Evolutionary conservation across 1,140 invertebrate genomes (phyloP).

Genomic region (Ooceraea biroi): DNA sequence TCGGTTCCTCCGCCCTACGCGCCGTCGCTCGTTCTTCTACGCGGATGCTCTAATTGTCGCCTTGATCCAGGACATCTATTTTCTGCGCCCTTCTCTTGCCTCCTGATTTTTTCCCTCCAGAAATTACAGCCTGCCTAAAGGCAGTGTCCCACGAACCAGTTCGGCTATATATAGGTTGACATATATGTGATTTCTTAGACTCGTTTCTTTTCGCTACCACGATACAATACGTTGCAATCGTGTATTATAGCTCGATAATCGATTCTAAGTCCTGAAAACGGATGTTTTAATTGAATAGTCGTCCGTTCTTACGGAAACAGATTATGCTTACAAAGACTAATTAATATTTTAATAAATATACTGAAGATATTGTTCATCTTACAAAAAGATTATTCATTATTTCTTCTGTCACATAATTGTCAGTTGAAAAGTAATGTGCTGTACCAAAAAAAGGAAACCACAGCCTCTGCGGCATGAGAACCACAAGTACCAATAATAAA

Average conservation of each 20-base stretch:
- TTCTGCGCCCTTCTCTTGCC: slow-evolving; percentile 47
- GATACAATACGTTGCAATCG: background rate
- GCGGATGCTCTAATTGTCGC: slow-evolving; percentile 75
- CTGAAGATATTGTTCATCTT: no score
- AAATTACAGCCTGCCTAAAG: slow-evolving; percentile 17
- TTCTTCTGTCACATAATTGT: background rate
- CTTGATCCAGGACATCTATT: slow-evolving; percentile 71
- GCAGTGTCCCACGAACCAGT: slow-evolving; percentile 28
- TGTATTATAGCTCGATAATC: slow-evolving; percentile 2
- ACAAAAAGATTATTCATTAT: no score
- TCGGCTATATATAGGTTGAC: slow-evolving; percentile 60
- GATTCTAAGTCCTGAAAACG: background rate
- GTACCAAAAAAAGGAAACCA: background rate
- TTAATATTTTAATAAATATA: background rate
- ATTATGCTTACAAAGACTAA: background rate
- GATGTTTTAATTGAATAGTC: background rate
- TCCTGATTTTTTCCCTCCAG: slow-evolving; percentile 32
- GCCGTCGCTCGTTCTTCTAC: background rate
- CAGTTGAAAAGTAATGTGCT: background rate
- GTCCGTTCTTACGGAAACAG: no score
- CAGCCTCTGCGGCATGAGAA: background rate
- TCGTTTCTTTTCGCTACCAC: background rate
- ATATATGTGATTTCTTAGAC: background rate
- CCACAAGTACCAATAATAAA: slow-evolving; percentile 21
- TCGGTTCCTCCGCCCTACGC: background rate